Evolutionary conservation across 1,140 invertebrate species (phyloP), one percentile per base, ranked within the genome.

Genomic region (Gonioctena quinquepunctata): DNA sequence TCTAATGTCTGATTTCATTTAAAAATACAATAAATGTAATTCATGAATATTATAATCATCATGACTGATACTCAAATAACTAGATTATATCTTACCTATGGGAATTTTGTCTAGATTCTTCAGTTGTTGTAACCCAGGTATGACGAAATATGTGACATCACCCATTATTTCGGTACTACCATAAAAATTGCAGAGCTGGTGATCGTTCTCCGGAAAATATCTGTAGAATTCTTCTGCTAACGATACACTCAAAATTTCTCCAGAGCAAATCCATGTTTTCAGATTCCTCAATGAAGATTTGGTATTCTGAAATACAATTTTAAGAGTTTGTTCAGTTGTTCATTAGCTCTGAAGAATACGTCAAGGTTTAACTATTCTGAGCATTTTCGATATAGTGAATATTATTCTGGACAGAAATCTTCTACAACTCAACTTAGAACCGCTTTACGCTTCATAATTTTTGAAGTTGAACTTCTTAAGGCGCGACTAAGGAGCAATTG

Each of bases 91-190:
- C 81, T 86, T 83, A 93, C 93, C 94, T 69, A 96, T 95, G 2
- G 94, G 93, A 19, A 95, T 89, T 79, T 90, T 92, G 3, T 89
- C 86, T 16, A 88, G 84, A 28, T 86, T 75, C 23, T 88, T 83
- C 25, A 93, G 76, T 68, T 95, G 89, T 1, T 85, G 81, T 21
- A 66, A 16, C 6, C 79, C 79, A 1, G 71, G 79, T 8, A 91
- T 83, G 1, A 87, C 74, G 61, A 90, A 87, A 75, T 87, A 93
- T 0, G 92, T 93, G 2, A 94, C 92, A 78, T 94, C 93, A 0
- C 91, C 92, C 91, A 93, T 93, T 8, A 94, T 89, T 82, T 96
- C 94, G 0, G 94, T 96, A 70, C 93, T 95, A 0, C 94, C 94
- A 75, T 96, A 96, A 80, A 95, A 95, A 78, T 96, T 96, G 56